Conservation (phyloP, 2,113 vertebrate species). For the Hystrix cristata region DNA sequence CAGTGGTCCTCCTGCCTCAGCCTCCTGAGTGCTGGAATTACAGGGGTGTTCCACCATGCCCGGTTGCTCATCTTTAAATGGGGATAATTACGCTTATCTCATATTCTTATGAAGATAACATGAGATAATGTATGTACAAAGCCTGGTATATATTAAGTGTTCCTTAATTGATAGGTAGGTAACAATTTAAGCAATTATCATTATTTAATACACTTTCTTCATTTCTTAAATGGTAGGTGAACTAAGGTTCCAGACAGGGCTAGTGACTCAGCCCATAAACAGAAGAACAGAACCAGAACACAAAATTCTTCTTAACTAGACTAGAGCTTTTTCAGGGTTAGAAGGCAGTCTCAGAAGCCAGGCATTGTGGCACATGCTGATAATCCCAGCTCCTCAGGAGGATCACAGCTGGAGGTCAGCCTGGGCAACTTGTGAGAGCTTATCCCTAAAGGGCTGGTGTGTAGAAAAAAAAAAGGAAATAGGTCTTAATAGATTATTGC, state of each 20-base stretch:
- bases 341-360: not conserved
- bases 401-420: not conserved
- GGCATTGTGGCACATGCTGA: not conserved
- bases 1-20: not conserved
- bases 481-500: not conserved
- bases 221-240: slow-evolving; percentile 51
- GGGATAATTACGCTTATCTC: not conserved
- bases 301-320: slow-evolving; percentile 5
- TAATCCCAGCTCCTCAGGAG: not conserved
- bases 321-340: not conserved
- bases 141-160: not conserved
- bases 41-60: not conserved
- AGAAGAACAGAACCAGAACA: not conserved
- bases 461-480: no score
- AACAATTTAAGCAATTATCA: slow-evolving; percentile 42
- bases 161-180: slow-evolving; percentile 28
- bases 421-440: not conserved
- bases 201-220: slow-evolving; percentile 25
- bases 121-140: not conserved
- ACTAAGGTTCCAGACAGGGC: not conserved
- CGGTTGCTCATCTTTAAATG: not conserved
- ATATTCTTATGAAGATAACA: slow-evolving; percentile 26
- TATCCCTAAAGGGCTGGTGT: not conserved
- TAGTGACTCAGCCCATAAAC: not conserved
- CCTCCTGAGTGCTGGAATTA: not conserved